Evolutionary conservation across 2,113 vertebrate species (phyloP).

Genomic region (Lethenteron camtschaticum): DNA sequence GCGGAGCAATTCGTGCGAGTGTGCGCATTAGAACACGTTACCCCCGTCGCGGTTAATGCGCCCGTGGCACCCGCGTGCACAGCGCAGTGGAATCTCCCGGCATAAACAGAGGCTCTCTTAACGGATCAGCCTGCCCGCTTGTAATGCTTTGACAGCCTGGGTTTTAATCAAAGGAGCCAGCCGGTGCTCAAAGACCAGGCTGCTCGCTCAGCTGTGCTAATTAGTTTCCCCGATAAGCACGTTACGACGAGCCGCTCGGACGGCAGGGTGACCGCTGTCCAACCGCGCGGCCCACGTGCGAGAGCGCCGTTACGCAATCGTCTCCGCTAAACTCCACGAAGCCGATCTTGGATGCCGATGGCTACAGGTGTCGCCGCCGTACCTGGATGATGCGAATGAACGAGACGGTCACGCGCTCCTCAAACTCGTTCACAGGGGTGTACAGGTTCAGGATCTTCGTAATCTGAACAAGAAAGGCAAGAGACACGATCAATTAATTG

Average conservation of each 20-base stretch:
- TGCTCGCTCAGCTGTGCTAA: not conserved
- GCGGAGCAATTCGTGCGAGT: not conserved
- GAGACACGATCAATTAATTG: conserved; percentile 1
- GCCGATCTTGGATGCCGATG: too few relatives aligned
- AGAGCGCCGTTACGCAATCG: too few relatives aligned
- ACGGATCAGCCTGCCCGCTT: not conserved
- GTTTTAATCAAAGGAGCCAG: not conserved
- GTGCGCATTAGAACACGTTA: not conserved
- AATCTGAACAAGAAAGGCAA: conserved; percentile 32
- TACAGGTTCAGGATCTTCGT: conserved; percentile 95
- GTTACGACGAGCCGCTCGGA: not conserved
- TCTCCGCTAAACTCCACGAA: too few relatives aligned
- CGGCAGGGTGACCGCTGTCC: not conserved
- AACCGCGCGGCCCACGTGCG: not conserved
- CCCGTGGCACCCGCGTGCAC: not conserved
- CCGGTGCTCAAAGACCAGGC: not conserved
- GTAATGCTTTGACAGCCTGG: not conserved
- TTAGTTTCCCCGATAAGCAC: not conserved
- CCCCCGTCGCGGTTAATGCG: not conserved
- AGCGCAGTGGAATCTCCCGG: not conserved
- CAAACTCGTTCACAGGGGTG: conserved; percentile 93
- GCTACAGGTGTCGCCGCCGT: conserved; percentile 10
- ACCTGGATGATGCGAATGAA: conserved; percentile 99
- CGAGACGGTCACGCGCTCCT: conserved; percentile 70
- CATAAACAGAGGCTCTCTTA: not conserved